These are phyloP conservation scores for Forficula auricularia DNA, from an alignment of 1,140 invertebrate species.

Conservation along the genomic window DNA sequence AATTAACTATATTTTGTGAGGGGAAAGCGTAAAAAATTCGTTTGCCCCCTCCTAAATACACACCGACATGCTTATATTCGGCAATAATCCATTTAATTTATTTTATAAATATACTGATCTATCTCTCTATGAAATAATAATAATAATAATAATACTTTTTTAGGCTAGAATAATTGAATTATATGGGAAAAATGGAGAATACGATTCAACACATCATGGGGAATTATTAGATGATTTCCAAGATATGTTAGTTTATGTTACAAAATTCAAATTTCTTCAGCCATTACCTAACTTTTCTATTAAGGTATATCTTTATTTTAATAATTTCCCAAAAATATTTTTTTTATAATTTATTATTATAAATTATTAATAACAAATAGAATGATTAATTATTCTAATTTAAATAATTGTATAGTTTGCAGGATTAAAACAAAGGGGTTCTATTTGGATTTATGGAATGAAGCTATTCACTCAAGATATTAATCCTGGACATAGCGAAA, in stretches of 20 bases:
- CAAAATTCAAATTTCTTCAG: conserved; percentile 19
- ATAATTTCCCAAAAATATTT: too few species aligned
- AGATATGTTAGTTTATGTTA: conserved; percentile 23
- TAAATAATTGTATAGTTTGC: not conserved
- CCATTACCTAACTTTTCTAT: conserved; percentile 26
- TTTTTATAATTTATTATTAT: too few species aligned
- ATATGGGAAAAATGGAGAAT: conserved; percentile 29
- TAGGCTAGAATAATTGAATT: conserved; percentile 22
- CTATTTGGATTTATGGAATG: too few species aligned
- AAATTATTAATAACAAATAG: conserved; percentile 1
- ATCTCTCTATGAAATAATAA: not conserved
- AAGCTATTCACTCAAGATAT: too few species aligned
- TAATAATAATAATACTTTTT: not conserved
- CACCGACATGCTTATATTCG: too few species aligned
- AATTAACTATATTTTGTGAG: too few species aligned
- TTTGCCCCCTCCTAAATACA: too few species aligned
- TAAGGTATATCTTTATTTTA: conserved; percentile 24
- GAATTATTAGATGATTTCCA: conserved; percentile 28
- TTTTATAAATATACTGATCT: too few species aligned
- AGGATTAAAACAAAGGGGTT: too few species aligned
- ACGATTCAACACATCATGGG: conserved; percentile 23
- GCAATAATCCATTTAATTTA: too few species aligned
- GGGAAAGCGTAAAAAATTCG: too few species aligned
- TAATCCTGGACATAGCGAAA: too few species aligned
- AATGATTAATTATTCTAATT: conserved; percentile 4